These are phyloP conservation scores for Xestia ashworthii DNA, from an alignment of 2,888 invertebrate genomes.

Conservation along the genomic window DNA sequence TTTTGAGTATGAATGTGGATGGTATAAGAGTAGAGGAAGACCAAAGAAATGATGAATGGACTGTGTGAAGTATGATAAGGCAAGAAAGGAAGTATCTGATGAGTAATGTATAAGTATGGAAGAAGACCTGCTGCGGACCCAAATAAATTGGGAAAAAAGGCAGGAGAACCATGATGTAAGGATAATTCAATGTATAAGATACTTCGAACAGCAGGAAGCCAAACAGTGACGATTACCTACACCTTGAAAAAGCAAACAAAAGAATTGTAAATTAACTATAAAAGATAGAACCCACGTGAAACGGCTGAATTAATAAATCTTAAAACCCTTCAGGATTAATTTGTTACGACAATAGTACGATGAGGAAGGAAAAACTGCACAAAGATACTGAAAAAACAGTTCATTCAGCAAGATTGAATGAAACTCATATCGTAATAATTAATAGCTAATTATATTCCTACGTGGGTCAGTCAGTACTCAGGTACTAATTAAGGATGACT, in stretches of 20 bases:
- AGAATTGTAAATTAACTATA: background rate
- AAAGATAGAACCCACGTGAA: background rate
- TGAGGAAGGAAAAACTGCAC: constrained; percentile 18
- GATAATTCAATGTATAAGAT: no score
- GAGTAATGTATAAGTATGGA: no score
- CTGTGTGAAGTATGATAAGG: no score
- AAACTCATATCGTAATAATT: constrained; percentile 12
- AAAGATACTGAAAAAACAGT: background rate
- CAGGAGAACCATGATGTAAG: no score
- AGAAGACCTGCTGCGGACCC: no score
- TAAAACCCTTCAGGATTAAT: background rate
- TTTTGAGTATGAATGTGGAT: background rate
- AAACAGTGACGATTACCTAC: background rate
- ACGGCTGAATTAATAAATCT: background rate
- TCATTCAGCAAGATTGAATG: constrained; percentile 54
- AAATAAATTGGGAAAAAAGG: no score
- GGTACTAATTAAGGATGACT: constrained; percentile 18
- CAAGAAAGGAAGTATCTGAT: no score
- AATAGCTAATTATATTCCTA: constrained; percentile 20
- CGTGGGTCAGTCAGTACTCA: constrained; percentile 1
- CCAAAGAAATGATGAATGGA: no score
- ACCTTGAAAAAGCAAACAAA: background rate
- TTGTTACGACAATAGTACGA: constrained; percentile 8
- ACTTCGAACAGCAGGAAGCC: background rate
- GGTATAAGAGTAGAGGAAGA: no score